Evolutionary conservation across 2,113 vertebrate genomes (phyloP), one percentile per base, ranked within the genome.

Genomic region (Puffinus mauretanicus): DNA sequence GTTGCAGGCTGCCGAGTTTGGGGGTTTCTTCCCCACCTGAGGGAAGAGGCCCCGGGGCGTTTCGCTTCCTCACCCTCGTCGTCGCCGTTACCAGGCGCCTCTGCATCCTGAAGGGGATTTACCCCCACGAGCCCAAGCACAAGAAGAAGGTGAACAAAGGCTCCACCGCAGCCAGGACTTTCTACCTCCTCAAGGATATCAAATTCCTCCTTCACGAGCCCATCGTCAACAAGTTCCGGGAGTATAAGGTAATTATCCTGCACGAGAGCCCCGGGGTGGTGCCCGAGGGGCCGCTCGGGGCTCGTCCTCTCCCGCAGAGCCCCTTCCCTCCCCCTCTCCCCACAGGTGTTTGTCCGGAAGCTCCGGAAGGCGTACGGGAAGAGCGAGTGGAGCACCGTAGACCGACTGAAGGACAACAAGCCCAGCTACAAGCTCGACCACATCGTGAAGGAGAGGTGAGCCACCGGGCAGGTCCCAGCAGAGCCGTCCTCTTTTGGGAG

Each of bases 91-190:
- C 51, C 85, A 96, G 99, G 91, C 99, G 99, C 5, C 97, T 99
- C 32, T 99, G 99, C 95, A 99, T 99, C 92, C 97, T 99, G 36
- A 99, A 99, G 92, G 99, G 99, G 22, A 99, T 99, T 95, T 99
- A 99, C 94, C 99, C 99, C 24, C 99, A 99, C 4, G 99, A 99
- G 70, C 99, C 99, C 90, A 99, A 99, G 90, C 99, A 99, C 97
- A 99, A 99, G 98, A 99, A 99, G 98, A 99, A 99, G 92, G 99
- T 99, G 52, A 99, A 99, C 97, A 99, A 99, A 89, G 99, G 99
- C 22, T 99, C 99, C 65, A 99, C 99, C 0, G 99, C 99, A 0
- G 97, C 99, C 6, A 97, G 99, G 66, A 99, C 99, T 13, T 99
- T 99, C 96, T 99, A 99, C 80, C 98, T 99, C 57, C 96, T 99